Base-by-base conservation (phyloP, 30 jellyfish, hydroid and myxozoan species). In the Clytia hemisphaerica region DNA sequence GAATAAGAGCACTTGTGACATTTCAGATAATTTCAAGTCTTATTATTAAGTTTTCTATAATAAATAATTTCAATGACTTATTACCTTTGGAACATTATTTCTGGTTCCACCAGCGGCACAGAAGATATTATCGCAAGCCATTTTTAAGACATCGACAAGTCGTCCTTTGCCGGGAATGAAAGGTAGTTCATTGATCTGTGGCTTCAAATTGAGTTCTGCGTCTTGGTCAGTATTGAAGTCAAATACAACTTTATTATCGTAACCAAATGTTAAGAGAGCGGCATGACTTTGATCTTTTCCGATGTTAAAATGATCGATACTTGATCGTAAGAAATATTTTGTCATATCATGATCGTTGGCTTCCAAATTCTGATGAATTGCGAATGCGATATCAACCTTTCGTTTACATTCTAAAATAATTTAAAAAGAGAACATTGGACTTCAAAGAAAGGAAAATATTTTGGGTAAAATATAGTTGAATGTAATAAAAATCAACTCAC, bases 311-410 rank as follows among this genome's bases (percentile, higher is more conserved):
- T 76, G 45, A 27, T 77, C 93, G 67, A 84, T 54, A 4, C 84
- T 28, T 22, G 80, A 36, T 14, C 66, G 51, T 18, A 84, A 79
- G 69, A 84, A 77, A 19, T 63, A 67, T 32, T 84, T 84, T 22
- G 80, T 70, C 22, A 34, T 35, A 27, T 62, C 84, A 47, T 76
- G 77, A 49, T 84, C 84, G 4, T 63, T 57, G 4, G 79, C 70
- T 6, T 81, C 90, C 21, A 83, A 78, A 45, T 82, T 70, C 72
- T 75, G 84, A 36, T 77, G 93, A 67, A 84, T 32, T 55, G 89
- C 90, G 37, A 84, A 84, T 4, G 95, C 89, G 21, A 84, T 61
- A 65, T 84, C 95, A 10, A 84, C 84, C 61, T 77, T 84, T 4
- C 95, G n/a, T n/a, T n/a, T n/a, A n/a, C n/a, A n/a, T n/a, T n/a